Evolutionary conservation across 2,113 vertebrate genomes (phyloP), one percentile per base, ranked within the genome.

Genomic region (Amazona guildingii): DNA sequence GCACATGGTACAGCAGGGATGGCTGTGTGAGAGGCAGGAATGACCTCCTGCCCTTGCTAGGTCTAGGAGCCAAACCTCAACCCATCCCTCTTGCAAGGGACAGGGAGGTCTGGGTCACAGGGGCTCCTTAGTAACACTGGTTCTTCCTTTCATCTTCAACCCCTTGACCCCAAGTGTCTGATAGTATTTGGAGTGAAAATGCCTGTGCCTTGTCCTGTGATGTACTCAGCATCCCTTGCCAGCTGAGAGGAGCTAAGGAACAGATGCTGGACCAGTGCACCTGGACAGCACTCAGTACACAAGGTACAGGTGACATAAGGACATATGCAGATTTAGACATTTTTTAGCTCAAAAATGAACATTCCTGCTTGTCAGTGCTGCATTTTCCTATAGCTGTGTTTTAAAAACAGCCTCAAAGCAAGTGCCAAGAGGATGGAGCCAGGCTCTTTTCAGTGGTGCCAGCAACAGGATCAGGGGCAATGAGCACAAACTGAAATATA

Each of bases 331-430:
- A 29, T 1, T 0, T 5, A 48, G 12, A 44, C 11, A 49, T 33
- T 68, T 84, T 83, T 84, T 39, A 80, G 33, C 54, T 51, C 24
- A 62, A 66, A 67, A 49, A 49, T 2, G 24, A 68, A 23, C 13
- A 68, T 63, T 79, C 68, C 59, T 46, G 28, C 52, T 31, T 81
- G n/a, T 83, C 91, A 86, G n/a, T 2, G 1, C 41, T n/a, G 63
- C 25, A 17, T 85, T 78, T 68, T 66, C 52, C 83, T 68, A 7
- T 27, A 69, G 54, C 5, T 69, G 37, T 48, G n/a, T 31, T 82
- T 83, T 83, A 29, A 83, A 94, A 94, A 85, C 52, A 94, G 13
- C 41, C 28, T 64, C 41, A 55, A 64, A 55, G 39, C 23, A 44
- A 62, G 37, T 10, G 57, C 21, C 33, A 35, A 15, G 21, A 59